These are phyloP conservation scores for Dasysyrphus albostriatus DNA, from an alignment of 2,888 invertebrate species.

Conservation along the genomic window DNA sequence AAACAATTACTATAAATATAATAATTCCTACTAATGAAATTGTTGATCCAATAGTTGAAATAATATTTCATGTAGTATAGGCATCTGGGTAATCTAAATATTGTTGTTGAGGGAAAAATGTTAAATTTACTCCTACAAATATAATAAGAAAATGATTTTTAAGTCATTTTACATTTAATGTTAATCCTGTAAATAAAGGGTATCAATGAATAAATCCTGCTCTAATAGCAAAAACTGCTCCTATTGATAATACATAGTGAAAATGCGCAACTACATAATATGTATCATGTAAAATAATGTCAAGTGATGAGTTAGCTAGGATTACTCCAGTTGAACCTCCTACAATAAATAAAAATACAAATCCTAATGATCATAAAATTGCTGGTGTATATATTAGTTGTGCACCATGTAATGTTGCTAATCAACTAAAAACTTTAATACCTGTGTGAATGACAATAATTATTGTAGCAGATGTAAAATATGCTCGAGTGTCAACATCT, in stretches of 20 bases:
- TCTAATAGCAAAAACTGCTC: slow-evolving; percentile 92
- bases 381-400: too few relatives aligned
- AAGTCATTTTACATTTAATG: slow-evolving; percentile 86
- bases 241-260: slow-evolving; percentile 92
- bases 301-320: slow-evolving; percentile 89
- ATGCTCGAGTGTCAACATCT: too few relatives aligned
- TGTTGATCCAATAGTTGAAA: slow-evolving; percentile 88
- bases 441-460: too few relatives aligned
- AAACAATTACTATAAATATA: too few relatives aligned
- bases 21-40: slow-evolving; percentile 87
- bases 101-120: slow-evolving; percentile 92
- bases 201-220: slow-evolving; percentile 90
- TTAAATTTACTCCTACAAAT: slow-evolving; percentile 91
- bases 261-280: slow-evolving; percentile 92
- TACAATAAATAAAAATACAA: slow-evolving; percentile 91
- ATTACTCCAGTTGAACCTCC: slow-evolving; percentile 90
- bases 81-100: slow-evolving; percentile 90
- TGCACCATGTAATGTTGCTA: too few relatives aligned
- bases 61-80: slow-evolving; percentile 87
- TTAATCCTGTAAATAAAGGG: slow-evolving; percentile 87
- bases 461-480: too few relatives aligned
- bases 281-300: too few relatives aligned
- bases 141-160: slow-evolving; percentile 89
- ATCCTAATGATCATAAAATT: slow-evolving; percentile 89
- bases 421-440: too few relatives aligned